These are phyloP conservation scores for Luperina nickerlii DNA, from an alignment of 2,888 invertebrate species.

Conservation along the genomic window DNA sequence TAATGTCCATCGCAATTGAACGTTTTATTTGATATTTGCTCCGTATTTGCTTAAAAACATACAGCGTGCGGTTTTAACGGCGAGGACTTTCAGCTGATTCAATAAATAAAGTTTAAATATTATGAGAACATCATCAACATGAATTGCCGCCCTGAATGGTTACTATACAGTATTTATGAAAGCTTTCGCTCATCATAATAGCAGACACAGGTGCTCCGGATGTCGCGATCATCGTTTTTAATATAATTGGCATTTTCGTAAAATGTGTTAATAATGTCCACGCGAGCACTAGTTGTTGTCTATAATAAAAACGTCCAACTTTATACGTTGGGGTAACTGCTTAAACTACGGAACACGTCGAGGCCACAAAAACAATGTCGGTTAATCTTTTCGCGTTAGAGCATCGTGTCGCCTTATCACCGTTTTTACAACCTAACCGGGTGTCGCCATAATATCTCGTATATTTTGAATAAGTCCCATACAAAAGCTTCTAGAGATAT, in stretches of 20 bases:
- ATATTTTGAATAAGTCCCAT: constrained; percentile 33
- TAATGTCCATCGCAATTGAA: constrained; percentile 26
- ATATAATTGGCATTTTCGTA: constrained; percentile 30
- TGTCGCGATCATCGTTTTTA: constrained; percentile 24
- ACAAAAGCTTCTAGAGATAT: constrained; percentile 48
- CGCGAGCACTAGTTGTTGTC: constrained; percentile 15
- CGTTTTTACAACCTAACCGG: constrained; percentile 47
- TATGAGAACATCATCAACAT: constrained; percentile 44
- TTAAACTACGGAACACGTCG: constrained; percentile 39
- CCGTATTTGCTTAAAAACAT: constrained; percentile 42
- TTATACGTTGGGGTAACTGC: constrained; percentile 27
- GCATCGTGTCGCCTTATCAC: constrained; percentile 44
- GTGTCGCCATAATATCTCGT: constrained; percentile 32
- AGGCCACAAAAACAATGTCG: constrained; percentile 40
- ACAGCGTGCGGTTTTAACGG: constrained; percentile 18
- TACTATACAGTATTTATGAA: constrained; percentile 47
- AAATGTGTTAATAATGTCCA: constrained; percentile 40
- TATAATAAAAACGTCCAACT: constrained; percentile 25
- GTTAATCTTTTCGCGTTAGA: constrained; percentile 49
- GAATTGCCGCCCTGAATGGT: constrained; percentile 38
- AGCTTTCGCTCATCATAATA: constrained; percentile 33
- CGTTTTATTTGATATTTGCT: constrained; percentile 29
- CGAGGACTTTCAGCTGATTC: constrained; percentile 46
- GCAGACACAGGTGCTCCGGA: constrained; percentile 40
- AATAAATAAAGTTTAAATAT: constrained; percentile 55